A percentile compares a stretch with the other conserved stretches of the same genome.
These are phyloP conservation scores for Limenitis arthemis DNA, from an alignment of 2,888 invertebrate genomes.

Conservation along the genomic window DNA sequence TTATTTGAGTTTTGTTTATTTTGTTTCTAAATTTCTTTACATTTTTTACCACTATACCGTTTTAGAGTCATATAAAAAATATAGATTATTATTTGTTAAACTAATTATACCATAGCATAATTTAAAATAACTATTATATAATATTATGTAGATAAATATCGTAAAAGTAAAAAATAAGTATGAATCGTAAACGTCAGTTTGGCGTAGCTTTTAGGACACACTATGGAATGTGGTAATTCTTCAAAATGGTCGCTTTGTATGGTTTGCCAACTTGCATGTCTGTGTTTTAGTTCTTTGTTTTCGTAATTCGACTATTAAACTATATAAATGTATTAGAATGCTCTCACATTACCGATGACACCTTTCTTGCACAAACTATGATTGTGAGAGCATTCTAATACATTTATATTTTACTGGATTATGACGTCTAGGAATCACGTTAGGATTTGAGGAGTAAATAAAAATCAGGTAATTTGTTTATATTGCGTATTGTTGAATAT, in stretches of 20 bases:
- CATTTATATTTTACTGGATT: constrained; percentile 60
- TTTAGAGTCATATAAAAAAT: not conserved
- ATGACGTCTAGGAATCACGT: constrained; percentile 53
- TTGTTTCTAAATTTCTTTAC: too few species aligned
- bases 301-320: constrained; percentile 48
- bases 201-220: constrained; percentile 52
- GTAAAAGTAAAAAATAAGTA: constrained; percentile 6
- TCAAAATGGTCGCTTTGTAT: constrained; percentile 81
- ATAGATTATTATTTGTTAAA: not conserved
- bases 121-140: not conserved
- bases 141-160: constrained; percentile 1
- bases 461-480: constrained; percentile 44
- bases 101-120: not conserved
- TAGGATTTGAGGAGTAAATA: constrained; percentile 48
- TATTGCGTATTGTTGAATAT: constrained; percentile 24
- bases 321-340: too few species aligned
- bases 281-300: constrained; percentile 70
- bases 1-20: too few species aligned
- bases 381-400: constrained; percentile 65
- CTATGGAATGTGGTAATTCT: constrained; percentile 80
- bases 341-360: too few species aligned
- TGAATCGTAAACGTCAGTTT: constrained; percentile 39
- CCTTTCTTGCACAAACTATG: too few species aligned
- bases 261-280: constrained; percentile 75
- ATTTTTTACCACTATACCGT: not conserved